Percentiles rank a stretch among this genome's conserved stretches.
phyloP scores from a whole-genome alignment of 2,888 invertebrate species.

The Drosophila cracens region DNA sequence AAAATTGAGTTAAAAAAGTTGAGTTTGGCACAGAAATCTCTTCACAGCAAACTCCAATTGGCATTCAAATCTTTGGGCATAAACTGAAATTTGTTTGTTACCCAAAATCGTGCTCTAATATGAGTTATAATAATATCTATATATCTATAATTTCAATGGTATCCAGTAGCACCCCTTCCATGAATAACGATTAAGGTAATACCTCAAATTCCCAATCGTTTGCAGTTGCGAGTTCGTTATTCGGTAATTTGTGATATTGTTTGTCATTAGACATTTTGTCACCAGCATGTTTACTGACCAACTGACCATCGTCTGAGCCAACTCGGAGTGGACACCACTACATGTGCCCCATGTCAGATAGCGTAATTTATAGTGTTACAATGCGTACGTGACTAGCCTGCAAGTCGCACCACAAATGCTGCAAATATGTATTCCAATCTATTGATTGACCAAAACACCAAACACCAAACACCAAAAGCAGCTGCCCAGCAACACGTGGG shows the following conservation, averaged over 20 bases:
- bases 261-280: conserved; percentile 48
- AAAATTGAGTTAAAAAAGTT: not conserved
- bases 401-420: conserved; percentile 38
- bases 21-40: not conserved
- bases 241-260: conserved; percentile 33
- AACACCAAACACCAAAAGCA: conserved; percentile 10
- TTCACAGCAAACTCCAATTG: not conserved
- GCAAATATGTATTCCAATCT: conserved; percentile 23
- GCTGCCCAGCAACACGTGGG: conserved; percentile 55
- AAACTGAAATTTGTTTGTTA: not conserved
- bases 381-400: conserved; percentile 68
- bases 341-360: conserved; percentile 41
- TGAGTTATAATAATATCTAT: not conserved
- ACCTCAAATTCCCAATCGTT: not conserved
- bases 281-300: conserved; percentile 29
- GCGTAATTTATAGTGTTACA: conserved; percentile 70
- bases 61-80: not conserved
- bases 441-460: conserved; percentile 39
- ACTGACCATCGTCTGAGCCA: conserved; percentile 4
- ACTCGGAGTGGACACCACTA: conserved; percentile 19
- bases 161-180: not conserved
- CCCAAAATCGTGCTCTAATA: not conserved
- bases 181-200: not conserved
- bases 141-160: not conserved
- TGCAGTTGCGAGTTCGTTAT: conserved; percentile 13